Percentiles rank a stretch among this genome's conserved stretches.
These are phyloP conservation scores for Sesamia inferens DNA, from an alignment of 2,888 invertebrate species.

Conservation along the genomic window DNA sequence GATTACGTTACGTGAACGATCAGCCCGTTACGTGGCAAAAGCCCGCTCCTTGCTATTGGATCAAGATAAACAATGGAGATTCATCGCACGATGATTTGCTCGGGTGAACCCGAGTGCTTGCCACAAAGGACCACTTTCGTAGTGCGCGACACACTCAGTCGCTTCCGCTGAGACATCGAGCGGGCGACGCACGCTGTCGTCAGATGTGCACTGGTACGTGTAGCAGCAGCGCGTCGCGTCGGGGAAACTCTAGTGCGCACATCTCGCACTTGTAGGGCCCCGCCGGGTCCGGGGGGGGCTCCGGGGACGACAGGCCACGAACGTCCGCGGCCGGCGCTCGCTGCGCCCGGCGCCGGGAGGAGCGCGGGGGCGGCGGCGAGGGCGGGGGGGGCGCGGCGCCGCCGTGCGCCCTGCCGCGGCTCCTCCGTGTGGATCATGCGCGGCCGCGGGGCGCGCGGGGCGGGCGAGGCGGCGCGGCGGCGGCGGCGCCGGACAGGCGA, in stretches of 20 bases:
- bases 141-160: conserved; percentile 4
- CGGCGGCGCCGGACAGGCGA: conserved; percentile 58
- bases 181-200: conserved; percentile 69
- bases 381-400: conserved; percentile 88
- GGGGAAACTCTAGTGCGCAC: conserved; percentile 94
- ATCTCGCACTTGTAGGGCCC: conserved; percentile 94
- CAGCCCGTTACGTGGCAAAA: not conserved
- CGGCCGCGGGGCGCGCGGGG: conserved; percentile 47
- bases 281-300: conserved; percentile 83
- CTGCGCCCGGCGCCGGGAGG: conserved; percentile 74
- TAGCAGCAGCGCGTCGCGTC: conserved; percentile 92
- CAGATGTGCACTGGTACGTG: conserved; percentile 96
- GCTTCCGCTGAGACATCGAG: not conserved
- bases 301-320: conserved; percentile 81
- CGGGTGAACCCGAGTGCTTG: not conserved
- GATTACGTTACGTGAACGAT: conserved; percentile 15
- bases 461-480: conserved; percentile 51
- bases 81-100: conserved; percentile 31
- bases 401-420: conserved; percentile 56
- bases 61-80: conserved; percentile 40
- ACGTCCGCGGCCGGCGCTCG: conserved; percentile 74
- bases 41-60: not conserved
- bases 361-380: conserved; percentile 73
- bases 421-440: conserved; percentile 36
- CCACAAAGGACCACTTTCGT: not conserved